Conservation (phyloP, 1,140 invertebrate species). For the Helicoverpa armigera region DNA sequence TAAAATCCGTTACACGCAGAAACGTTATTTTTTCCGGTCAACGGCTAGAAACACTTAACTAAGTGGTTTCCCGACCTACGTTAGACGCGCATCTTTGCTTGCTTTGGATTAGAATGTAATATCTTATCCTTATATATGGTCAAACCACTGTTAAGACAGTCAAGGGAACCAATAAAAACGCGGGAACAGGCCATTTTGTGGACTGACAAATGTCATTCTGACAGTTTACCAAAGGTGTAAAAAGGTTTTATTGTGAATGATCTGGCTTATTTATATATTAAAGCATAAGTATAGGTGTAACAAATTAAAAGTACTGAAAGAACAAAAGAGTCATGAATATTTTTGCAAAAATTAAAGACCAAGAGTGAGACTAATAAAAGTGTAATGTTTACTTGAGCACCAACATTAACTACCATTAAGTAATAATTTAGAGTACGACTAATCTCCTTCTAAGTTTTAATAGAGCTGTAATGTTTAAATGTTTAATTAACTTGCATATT, state of each 20-base stretch:
- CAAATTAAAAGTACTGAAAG: no score
- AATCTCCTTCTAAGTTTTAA: constrained; percentile 17
- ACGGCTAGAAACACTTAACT: constrained; percentile 36
- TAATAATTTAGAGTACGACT: constrained; percentile 10
- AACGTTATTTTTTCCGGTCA: constrained; percentile 48
- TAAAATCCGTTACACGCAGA: constrained; percentile 2
- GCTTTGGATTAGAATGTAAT: constrained; percentile 1
- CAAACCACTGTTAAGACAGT: not conserved
- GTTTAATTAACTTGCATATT: constrained; percentile 27
- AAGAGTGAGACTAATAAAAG: not conserved
- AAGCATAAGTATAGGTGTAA: no score
- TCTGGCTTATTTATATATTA: no score
- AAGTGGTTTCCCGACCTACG: constrained; percentile 27
- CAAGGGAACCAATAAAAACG: not conserved
- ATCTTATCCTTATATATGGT: not conserved
- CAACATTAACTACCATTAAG: constrained; percentile 19
- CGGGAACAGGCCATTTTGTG: constrained; percentile 2
- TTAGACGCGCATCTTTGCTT: not conserved
- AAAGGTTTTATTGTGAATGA: no score
- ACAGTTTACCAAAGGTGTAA: no score
- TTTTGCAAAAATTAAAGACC: not conserved
- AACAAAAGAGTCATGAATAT: not conserved
- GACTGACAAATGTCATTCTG: not conserved
- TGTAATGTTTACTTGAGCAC: no score
- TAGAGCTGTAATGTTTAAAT: constrained; percentile 16